phyloP scores from a whole-genome alignment of 2,113 vertebrate genomes.

The Herpailurus yagouaroundi region DNA sequence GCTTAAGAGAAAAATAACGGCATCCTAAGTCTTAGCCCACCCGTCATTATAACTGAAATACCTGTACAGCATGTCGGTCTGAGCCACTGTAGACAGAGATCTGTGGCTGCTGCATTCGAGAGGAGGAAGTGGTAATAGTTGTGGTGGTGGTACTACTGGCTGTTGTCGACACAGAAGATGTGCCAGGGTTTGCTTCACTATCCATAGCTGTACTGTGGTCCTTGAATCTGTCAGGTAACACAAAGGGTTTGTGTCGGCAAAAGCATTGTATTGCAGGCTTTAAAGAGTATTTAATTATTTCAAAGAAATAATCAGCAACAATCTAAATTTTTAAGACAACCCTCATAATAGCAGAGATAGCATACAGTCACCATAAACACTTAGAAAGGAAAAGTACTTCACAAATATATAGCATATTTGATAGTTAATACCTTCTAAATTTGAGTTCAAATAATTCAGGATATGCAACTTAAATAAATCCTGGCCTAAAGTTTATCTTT shows the following conservation, averaged over 20 bases:
- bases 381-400: background rate
- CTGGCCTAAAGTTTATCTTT: background rate
- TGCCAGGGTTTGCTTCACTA: conserved; percentile 86
- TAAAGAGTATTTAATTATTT: background rate
- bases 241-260: background rate
- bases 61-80: conserved; percentile 94
- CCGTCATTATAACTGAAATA: conserved; percentile 75
- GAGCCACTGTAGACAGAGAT: conserved; percentile 91
- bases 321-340: background rate
- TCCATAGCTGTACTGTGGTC: conserved; percentile 85
- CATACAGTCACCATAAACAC: background rate
- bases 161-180: conserved; percentile 86
- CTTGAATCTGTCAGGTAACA: conserved; percentile 79
- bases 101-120: conserved; percentile 87
- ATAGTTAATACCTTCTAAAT: conserved; percentile 24
- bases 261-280: background rate
- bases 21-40: background rate
- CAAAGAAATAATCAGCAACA: background rate
- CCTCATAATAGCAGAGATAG: background rate
- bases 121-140: conserved; percentile 83
- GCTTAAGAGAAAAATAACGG: conserved; percentile 3
- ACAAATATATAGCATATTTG: background rate
- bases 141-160: conserved; percentile 79
- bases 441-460: background rate
- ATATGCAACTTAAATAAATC: conserved; percentile 8